Conservation (phyloP, 2,888 invertebrate genomes). For the Rhamphomyia laevipes region DNA sequence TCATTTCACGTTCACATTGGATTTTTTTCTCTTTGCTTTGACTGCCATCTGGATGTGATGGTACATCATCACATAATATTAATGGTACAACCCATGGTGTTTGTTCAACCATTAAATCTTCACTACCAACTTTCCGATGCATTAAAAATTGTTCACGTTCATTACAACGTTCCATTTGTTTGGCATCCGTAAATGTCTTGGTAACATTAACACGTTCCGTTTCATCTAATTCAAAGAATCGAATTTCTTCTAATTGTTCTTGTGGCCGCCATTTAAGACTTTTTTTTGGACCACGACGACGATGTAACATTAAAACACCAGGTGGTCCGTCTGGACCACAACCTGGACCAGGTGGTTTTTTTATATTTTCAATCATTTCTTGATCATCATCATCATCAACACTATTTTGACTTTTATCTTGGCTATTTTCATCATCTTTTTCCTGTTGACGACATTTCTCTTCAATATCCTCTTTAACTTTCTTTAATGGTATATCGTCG, state of each 20-base stretch:
- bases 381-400: constrained; percentile 19
- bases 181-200: constrained; percentile 83
- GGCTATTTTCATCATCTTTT: constrained; percentile 20
- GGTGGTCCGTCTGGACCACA: constrained; percentile 50
- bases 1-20: constrained; percentile 77
- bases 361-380: constrained; percentile 17
- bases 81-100: constrained; percentile 64
- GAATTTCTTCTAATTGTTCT: constrained; percentile 63
- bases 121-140: constrained; percentile 59
- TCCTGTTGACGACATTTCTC: constrained; percentile 24
- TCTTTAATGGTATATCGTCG: constrained; percentile 34
- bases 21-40: constrained; percentile 79
- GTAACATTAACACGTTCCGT: constrained; percentile 93
- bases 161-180: constrained; percentile 73
- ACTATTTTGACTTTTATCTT: constrained; percentile 18
- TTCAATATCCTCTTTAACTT: constrained; percentile 36
- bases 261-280: constrained; percentile 74
- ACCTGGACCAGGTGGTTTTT: constrained; percentile 32
- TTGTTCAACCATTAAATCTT: constrained; percentile 73
- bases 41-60: constrained; percentile 55
- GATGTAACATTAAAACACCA: constrained; percentile 59
- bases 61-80: constrained; percentile 54
- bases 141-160: constrained; percentile 77
- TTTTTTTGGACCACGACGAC: constrained; percentile 68
- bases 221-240: constrained; percentile 90